Conservation (phyloP, 2,113 vertebrate genomes). For the Malurus melanocephalus region DNA sequence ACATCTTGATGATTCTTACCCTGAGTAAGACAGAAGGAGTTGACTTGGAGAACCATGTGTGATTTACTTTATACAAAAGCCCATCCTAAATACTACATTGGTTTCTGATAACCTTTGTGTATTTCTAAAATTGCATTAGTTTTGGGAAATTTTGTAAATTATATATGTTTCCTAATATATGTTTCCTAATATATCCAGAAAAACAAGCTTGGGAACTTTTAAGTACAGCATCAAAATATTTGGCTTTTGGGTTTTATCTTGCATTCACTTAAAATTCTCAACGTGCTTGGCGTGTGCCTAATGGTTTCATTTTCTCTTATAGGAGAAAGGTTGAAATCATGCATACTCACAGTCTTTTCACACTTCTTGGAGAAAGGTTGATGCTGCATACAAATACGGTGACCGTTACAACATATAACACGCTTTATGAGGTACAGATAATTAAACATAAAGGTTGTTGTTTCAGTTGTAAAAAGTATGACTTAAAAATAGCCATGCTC, state of each 20-base stretch:
- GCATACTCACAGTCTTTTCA: slow-evolving; percentile 97
- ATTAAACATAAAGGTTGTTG: background rate
- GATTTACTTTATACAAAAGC: background rate
- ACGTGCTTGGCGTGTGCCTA: background rate
- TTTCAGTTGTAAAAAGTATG: background rate
- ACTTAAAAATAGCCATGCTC: background rate
- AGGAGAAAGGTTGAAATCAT: slow-evolving; percentile 98
- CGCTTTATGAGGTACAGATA: slow-evolving; percentile 89
- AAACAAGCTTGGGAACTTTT: background rate
- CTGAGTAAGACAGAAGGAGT: background rate
- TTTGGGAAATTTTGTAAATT: background rate
- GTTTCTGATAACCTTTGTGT: background rate
- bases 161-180: background rate
- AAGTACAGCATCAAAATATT: background rate
- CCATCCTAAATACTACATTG: background rate
- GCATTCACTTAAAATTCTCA: background rate
- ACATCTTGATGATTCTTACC: background rate
- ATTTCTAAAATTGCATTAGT: background rate
- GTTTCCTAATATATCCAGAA: background rate
- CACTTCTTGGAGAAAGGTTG: slow-evolving; percentile 90
- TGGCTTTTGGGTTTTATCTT: background rate
- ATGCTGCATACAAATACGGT: slow-evolving; percentile 91
- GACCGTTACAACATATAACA: slow-evolving; percentile 93
- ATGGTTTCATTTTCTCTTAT: slow-evolving; percentile 19
- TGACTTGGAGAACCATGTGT: background rate